phyloP scores from a whole-genome alignment of 1,140 invertebrate species.

The Caenorhabditis inopinata region DNA sequence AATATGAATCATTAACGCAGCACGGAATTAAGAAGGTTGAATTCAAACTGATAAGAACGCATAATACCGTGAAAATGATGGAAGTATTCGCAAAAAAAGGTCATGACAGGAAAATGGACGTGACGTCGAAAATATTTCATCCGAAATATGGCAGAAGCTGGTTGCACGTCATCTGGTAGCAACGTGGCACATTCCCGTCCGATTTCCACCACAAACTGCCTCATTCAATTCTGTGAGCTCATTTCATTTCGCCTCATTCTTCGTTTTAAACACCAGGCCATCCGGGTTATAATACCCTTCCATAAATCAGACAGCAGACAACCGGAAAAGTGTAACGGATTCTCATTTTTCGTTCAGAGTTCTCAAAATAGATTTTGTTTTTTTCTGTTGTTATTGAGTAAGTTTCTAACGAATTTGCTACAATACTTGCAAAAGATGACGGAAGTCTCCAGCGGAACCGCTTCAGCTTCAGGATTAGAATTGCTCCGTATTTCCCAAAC shows the following conservation, averaged over 20 bases:
- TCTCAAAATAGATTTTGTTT: too few species aligned
- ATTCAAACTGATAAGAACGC: neutral
- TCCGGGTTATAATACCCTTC: neutral
- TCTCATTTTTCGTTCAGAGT: neutral
- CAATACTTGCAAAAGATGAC: too few species aligned
- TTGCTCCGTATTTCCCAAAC: too few species aligned
- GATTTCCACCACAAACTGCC: conserved; percentile 11
- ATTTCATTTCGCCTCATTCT: neutral
- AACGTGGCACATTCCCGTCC: neutral
- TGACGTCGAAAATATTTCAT: neutral
- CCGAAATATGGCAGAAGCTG: too few species aligned
- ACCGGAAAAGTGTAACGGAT: neutral
- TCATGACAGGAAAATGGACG: neutral
- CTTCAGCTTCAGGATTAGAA: too few species aligned
- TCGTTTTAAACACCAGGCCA: neutral
- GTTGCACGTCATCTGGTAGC: too few species aligned
- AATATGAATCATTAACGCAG: neutral
- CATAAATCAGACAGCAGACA: conserved; percentile 18
- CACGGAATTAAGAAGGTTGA: neutral
- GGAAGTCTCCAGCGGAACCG: too few species aligned
- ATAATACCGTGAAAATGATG: too few species aligned
- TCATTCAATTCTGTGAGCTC: neutral
- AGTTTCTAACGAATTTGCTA: too few species aligned
- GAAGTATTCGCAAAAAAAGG: too few species aligned
- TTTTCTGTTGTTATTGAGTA: too few species aligned